Conservation (phyloP, 2,113 vertebrate genomes). For the Ammodytes marinus region DNA sequence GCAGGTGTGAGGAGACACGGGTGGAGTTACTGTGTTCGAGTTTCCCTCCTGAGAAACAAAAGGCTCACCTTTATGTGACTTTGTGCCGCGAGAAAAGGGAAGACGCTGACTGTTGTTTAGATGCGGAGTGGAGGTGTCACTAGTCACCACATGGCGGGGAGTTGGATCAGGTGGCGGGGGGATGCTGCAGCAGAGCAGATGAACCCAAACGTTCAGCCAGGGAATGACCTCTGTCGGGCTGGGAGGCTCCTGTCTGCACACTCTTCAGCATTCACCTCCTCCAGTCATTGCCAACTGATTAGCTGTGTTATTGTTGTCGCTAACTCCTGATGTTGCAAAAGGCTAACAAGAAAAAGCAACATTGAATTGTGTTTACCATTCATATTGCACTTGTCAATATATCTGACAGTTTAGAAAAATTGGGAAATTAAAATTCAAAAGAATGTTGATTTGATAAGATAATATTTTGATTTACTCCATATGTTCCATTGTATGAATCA, state of each 20-base stretch:
- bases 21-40: neutral
- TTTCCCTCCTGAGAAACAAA: neutral
- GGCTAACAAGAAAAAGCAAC: neutral
- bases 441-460: neutral
- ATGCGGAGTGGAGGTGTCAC: constrained; percentile 37
- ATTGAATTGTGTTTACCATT: neutral
- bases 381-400: neutral
- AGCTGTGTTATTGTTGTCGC: neutral
- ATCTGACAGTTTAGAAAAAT: neutral
- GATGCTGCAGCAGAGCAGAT: neutral
- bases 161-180: constrained; percentile 34
- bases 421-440: neutral
- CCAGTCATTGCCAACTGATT: neutral
- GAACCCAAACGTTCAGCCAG: constrained; percentile 11
- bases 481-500: neutral
- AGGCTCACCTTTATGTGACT: neutral
- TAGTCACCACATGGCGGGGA: constrained; percentile 12
- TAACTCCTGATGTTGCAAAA: neutral
- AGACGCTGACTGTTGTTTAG: constrained; percentile 19
- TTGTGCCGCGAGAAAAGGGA: neutral
- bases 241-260: neutral
- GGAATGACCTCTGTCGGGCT: constrained; percentile 28
- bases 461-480: neutral
- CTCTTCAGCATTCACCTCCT: constrained; percentile 25
- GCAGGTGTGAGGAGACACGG: neutral